A percentile compares a stretch with the other conserved stretches of the same genome.
Evolutionary conservation across 2,797 vertebrate species (phyloP).

Genomic region (Streptopelia turtur): DNA sequence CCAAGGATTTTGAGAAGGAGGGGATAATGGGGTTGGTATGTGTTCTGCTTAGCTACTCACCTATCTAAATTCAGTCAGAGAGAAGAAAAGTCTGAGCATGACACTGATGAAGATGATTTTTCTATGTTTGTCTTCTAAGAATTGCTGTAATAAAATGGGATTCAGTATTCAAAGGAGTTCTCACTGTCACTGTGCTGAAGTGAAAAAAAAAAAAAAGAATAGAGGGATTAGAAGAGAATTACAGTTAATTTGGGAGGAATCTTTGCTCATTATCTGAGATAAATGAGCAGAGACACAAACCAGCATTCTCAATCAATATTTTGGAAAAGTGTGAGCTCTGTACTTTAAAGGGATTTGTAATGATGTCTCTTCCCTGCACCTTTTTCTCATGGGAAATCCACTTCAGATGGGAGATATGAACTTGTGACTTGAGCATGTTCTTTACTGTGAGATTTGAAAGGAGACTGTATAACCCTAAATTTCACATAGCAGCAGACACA

Average conservation of each 20-base stretch:
- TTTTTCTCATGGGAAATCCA: slow-evolving; percentile 39
- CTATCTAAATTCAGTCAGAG: neutral
- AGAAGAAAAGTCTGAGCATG: neutral
- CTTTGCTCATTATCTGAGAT: slow-evolving; percentile 31
- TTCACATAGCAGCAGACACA: slow-evolving; percentile 7
- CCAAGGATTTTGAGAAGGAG: neutral
- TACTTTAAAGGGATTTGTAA: slow-evolving; percentile 18
- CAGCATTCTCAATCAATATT: slow-evolving; percentile 41
- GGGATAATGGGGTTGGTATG: rapidly evolving
- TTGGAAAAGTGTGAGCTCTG: neutral
- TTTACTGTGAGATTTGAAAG: slow-evolving; percentile 14
- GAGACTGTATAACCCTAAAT: slow-evolving; percentile 4
- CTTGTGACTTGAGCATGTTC: slow-evolving; percentile 26
- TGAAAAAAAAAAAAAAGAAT: neutral
- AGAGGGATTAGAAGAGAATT: slow-evolving; percentile 44
- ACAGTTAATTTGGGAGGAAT: slow-evolving; percentile 44
- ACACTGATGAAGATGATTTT: neutral
- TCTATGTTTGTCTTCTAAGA: neutral
- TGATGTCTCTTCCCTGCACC: slow-evolving; percentile 16
- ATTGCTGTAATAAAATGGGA: neutral
- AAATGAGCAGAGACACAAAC: slow-evolving; percentile 18
- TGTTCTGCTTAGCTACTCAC: neutral
- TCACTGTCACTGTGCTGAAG: neutral
- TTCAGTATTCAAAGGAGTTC: slow-evolving; percentile 10
- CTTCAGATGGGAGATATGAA: neutral